phyloP scores from a whole-genome alignment of 2,888 invertebrate genomes.

The Fissipunctia ypsillon region DNA sequence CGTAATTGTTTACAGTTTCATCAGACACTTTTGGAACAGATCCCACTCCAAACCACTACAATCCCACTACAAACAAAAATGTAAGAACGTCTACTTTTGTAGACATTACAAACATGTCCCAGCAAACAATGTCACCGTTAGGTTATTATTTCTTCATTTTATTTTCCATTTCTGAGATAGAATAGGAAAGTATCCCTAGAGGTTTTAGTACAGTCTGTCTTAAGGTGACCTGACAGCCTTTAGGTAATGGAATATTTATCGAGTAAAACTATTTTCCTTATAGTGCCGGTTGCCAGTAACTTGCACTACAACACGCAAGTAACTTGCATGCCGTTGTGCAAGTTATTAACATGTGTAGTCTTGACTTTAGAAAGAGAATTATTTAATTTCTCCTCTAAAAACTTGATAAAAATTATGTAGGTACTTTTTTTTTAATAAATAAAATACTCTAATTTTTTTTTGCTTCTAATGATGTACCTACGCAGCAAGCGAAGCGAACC shows the following conservation, averaged over 20 bases:
- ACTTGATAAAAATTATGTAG: no score
- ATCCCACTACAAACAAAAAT: no score
- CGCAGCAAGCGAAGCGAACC: no score
- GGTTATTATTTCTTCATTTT: conserved; percentile 39
- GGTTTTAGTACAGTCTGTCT: neutral
- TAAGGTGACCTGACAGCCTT: neutral
- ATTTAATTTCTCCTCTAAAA: no score
- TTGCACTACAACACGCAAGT: no score
- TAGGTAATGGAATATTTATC: neutral
- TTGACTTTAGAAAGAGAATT: no score
- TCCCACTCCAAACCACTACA: conserved; percentile 9
- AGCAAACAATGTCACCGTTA: conserved; percentile 19
- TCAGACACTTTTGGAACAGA: neutral
- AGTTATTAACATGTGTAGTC: no score
- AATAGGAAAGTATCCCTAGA: conserved; percentile 1
- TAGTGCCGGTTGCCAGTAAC: neutral
- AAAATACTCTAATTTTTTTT: no score
- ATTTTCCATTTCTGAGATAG: conserved; percentile 28
- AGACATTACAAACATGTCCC: conserved; percentile 29
- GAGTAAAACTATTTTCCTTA: neutral
- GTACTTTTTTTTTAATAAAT: no score
- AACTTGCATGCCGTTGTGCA: no score
- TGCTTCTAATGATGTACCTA: no score
- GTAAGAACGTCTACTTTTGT: conserved; percentile 26
- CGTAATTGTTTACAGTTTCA: neutral